Evolutionary conservation across 2,888 invertebrate species (phyloP).

Genomic region (Nomada goodeniana): DNA sequence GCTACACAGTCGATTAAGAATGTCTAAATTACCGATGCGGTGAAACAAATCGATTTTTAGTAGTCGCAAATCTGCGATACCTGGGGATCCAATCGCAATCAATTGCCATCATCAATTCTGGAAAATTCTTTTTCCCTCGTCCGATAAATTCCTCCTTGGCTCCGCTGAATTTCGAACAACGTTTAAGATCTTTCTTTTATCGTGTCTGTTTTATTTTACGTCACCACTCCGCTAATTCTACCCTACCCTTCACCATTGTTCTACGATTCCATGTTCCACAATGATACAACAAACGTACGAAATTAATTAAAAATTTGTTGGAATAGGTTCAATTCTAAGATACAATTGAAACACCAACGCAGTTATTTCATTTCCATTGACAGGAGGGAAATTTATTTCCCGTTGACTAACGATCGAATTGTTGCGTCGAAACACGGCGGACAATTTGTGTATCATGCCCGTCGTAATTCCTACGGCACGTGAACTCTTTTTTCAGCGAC

Average conservation of each 20-base stretch:
- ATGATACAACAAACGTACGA: too few relatives aligned
- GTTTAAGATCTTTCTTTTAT: background rate
- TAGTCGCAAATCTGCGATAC: too few relatives aligned
- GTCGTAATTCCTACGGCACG: conserved; percentile 3
- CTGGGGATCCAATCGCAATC: background rate
- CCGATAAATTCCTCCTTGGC: background rate
- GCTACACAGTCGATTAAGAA: too few relatives aligned
- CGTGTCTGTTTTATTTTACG: too few relatives aligned
- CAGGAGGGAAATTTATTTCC: background rate
- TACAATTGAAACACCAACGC: too few relatives aligned
- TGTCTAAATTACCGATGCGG: too few relatives aligned
- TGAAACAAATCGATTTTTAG: too few relatives aligned
- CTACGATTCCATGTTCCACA: too few relatives aligned
- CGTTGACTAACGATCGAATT: background rate
- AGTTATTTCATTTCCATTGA: background rate
- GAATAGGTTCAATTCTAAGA: too few relatives aligned
- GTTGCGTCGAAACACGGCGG: background rate
- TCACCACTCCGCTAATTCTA: background rate
- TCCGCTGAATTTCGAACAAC: background rate
- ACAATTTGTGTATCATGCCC: background rate
- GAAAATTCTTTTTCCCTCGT: background rate
- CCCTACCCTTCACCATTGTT: too few relatives aligned
- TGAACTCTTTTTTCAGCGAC: conserved; percentile 2
- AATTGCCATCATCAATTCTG: background rate
- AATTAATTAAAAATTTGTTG: too few relatives aligned